phyloP scores from a whole-genome alignment of 1,140 invertebrate species.

The Choristoneura fumiferana region DNA sequence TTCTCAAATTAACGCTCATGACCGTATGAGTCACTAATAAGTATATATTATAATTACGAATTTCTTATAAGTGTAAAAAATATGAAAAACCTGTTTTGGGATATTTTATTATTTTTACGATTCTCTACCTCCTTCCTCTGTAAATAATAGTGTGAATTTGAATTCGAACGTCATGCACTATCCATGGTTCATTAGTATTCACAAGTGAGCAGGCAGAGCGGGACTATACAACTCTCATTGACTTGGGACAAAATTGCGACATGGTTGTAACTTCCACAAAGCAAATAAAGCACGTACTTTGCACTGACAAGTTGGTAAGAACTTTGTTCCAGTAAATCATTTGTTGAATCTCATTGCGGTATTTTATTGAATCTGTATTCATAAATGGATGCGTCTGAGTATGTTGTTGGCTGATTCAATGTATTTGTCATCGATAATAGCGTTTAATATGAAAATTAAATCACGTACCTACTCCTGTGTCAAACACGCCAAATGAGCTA shows the following conservation, averaged over 20 bases:
- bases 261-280: constrained; percentile 2
- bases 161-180: constrained; percentile 21
- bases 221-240: constrained; percentile 23
- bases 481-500: too few species aligned
- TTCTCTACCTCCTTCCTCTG: too few species aligned
- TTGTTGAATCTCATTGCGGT: not conserved
- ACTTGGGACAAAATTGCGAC: not conserved
- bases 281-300: constrained; percentile 4
- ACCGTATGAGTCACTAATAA: too few species aligned
- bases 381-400: constrained; percentile 9
- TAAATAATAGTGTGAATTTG: too few species aligned
- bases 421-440: not conserved
- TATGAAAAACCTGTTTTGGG: too few species aligned
- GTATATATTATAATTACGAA: too few species aligned
- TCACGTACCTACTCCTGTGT: too few species aligned
- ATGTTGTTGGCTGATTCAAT: constrained; percentile 2
- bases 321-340: not conserved
- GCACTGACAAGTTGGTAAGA: not conserved
- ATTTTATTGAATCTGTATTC: constrained; percentile 14
- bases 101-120: too few species aligned
- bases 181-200: constrained; percentile 50
- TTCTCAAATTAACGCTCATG: too few species aligned
- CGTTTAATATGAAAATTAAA: not conserved
- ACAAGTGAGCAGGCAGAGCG: constrained; percentile 24
- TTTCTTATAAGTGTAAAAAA: too few species aligned